Conservation (phyloP, 1,140 invertebrate species). For the Drosophila teissieri region DNA sequence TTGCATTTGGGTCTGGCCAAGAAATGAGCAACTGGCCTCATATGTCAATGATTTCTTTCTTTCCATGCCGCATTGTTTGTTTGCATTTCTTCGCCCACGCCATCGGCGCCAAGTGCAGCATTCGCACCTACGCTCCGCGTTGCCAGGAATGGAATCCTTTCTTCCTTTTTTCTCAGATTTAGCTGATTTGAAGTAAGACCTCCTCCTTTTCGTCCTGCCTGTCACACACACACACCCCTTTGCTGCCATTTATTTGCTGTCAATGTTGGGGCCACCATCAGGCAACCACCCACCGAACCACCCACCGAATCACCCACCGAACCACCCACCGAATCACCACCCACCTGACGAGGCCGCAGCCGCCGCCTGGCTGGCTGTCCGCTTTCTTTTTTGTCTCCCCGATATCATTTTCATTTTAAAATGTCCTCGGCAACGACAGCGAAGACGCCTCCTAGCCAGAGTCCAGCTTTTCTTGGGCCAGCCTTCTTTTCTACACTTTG, state of each 20-base stretch:
- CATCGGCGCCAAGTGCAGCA: conserved; percentile 56
- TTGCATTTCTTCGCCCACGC: conserved; percentile 50
- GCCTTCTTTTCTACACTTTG: conserved; percentile 24
- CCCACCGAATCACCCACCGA: conserved; percentile 10
- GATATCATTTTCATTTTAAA: conserved; percentile 83
- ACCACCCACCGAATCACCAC: conserved; percentile 8
- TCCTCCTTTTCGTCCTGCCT: conserved; percentile 12
- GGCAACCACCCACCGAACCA: conserved; percentile 9
- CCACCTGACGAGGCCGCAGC: conserved; percentile 39
- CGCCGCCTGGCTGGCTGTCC: conserved; percentile 40
- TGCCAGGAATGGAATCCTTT: conserved; percentile 53
- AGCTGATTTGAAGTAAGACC: conserved; percentile 35
- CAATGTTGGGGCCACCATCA: conserved; percentile 66
- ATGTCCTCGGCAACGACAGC: conserved; percentile 65
- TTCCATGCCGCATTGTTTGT: conserved; percentile 9
- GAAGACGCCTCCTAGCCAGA: conserved; percentile 60
- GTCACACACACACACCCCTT: conserved; percentile 44
- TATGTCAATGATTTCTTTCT: conserved; percentile 69
- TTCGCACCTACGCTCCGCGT: conserved; percentile 27
- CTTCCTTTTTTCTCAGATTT: conserved; percentile 2
- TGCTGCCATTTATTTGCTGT: conserved; percentile 83
- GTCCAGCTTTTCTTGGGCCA: conserved; percentile 47
- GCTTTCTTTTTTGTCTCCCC: conserved; percentile 36
- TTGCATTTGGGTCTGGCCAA: conserved; percentile 68
- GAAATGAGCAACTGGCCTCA: conserved; percentile 74